Evolutionary conservation across 2,888 invertebrate genomes (phyloP), one percentile per base, ranked within the genome.

Genomic region (Embidobia sp.): DNA sequence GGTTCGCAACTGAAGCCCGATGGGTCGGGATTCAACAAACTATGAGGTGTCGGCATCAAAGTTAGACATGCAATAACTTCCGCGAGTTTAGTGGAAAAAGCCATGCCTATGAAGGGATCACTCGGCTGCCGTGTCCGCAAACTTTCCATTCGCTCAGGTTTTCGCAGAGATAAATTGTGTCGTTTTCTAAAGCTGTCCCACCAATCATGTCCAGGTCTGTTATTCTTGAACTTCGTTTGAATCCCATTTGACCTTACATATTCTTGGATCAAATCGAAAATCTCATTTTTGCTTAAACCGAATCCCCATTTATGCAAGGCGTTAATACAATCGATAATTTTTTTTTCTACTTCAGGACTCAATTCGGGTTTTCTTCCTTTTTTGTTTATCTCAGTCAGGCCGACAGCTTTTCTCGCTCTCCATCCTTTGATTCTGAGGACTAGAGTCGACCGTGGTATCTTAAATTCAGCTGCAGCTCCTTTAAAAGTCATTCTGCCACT

Each of bases 101-200:
- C 59, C 48, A 48, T 63, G 6, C 31, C n/a, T 5, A 48, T 63
- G 16, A 63, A 63, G 0, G 48, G 59, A 18, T 55, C 55, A n/a
- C 29, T 29, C 10, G 55, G n/a, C 18, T 55, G 55, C 10, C 55
- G 26, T 1, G 40, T 29, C 0, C 40, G 29, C 2, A 40, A 55
- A 29, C 10, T 29, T 42, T 55, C 55, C 55, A 40, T 55, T 6
- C 6, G 27, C 15, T 55, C 55, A 2, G 55, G 40, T 42, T 40
- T 55, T 6, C 22, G 35, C 4, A 55, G 35, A 7, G 55, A 40
- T 8, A 55, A 35, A 6, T 10, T 10, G 18, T 55, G 40, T 4
- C 40, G 2, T n/a, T 27, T 55, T 42, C 40, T 26, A 11, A 55
- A 55, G 8, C 15, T 10, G 3, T 11, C 0, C 40, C 55, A 55